Percentiles rank a stretch among this genome's conserved stretches.
phyloP scores from a whole-genome alignment of 2,113 vertebrate species.

The Silurus asotus region DNA sequence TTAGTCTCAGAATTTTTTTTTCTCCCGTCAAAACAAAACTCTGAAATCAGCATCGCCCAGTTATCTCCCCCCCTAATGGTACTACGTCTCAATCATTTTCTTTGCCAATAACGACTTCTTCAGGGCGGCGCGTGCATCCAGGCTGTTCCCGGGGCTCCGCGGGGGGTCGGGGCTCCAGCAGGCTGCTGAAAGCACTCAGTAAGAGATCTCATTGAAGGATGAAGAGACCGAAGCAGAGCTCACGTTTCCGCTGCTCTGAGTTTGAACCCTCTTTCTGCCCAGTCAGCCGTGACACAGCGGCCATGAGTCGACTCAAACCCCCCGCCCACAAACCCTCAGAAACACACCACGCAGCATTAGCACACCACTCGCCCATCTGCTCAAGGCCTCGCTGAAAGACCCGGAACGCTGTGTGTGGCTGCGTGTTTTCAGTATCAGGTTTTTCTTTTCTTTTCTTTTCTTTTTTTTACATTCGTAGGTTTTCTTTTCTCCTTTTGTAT shows the following conservation, averaged over 20 bases:
- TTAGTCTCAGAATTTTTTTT: background rate
- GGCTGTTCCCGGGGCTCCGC: background rate
- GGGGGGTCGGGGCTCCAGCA: background rate
- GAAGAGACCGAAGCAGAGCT: constrained; percentile 13
- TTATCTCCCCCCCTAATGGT: background rate
- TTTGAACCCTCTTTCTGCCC: constrained; percentile 41
- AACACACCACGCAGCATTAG: background rate
- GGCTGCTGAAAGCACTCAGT: constrained; percentile 1
- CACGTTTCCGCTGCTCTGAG: constrained; percentile 36
- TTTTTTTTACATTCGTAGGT: background rate
- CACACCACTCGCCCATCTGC: constrained; percentile 47
- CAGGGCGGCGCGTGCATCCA: background rate
- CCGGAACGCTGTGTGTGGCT: background rate
- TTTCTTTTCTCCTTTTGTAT: background rate
- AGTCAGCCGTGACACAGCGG: constrained; percentile 38
- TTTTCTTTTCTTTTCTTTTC: background rate
- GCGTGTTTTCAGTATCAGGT: too few species aligned
- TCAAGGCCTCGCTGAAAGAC: constrained; percentile 36
- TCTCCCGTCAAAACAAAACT: background rate
- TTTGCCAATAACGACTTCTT: background rate
- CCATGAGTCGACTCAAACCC: constrained; percentile 33
- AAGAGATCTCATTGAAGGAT: background rate
- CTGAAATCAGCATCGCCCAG: background rate
- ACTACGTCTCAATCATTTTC: background rate
- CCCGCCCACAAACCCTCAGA: background rate